phyloP scores from a whole-genome alignment of 2,113 vertebrate genomes.

The Xiphorhynchus elegans region DNA sequence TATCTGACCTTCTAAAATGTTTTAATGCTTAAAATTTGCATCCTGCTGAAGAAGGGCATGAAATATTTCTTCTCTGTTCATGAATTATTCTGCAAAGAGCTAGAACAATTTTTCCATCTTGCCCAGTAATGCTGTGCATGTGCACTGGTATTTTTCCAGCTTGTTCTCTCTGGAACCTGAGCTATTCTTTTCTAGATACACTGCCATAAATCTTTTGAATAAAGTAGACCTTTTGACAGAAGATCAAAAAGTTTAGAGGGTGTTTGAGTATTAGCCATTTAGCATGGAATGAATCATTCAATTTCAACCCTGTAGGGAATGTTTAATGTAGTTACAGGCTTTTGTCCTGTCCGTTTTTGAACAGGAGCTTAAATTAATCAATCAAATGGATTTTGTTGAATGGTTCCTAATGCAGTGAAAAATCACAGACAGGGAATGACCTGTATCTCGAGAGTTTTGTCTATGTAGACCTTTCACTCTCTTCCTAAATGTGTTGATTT shows the following conservation, averaged over 20 bases:
- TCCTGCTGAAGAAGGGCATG: neutral
- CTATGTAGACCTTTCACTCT: neutral
- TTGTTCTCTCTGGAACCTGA: neutral
- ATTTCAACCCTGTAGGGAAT: conserved; percentile 9
- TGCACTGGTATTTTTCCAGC: neutral
- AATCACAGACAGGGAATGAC: neutral
- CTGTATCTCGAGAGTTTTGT: neutral
- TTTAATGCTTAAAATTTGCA: neutral
- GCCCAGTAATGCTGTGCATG: neutral
- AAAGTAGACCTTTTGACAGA: conserved; percentile 36
- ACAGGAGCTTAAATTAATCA: conserved; percentile 14
- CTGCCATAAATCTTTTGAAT: conserved; percentile 19
- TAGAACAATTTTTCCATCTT: neutral
- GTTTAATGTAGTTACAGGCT: neutral
- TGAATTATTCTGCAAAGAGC: neutral
- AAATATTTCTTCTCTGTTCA: neutral
- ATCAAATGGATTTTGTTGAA: neutral
- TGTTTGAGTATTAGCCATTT: conserved; percentile 15
- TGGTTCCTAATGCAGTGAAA: neutral
- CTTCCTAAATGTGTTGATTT: neutral
- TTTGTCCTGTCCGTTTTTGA: neutral
- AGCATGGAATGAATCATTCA: conserved; percentile 14
- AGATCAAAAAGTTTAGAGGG: conserved; percentile 8
- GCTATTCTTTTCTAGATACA: neutral
- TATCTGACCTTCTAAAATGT: neutral